Evolutionary conservation across 2,113 vertebrate genomes (phyloP).

Genomic region (Brachionichthys hirsutus): DNA sequence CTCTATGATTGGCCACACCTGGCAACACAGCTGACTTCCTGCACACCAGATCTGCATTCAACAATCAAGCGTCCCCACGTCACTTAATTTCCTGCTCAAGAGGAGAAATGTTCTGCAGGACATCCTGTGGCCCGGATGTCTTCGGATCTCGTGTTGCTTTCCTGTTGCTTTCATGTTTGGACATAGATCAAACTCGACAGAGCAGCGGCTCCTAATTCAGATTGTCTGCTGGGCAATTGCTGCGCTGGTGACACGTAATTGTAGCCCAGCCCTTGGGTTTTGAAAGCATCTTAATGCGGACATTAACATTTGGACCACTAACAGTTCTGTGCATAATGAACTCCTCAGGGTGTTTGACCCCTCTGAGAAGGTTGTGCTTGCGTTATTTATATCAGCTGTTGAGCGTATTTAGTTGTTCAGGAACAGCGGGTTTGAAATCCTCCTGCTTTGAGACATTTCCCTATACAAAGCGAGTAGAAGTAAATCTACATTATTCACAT

Average conservation of each 20-base stretch:
- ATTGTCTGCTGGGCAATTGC: slow-evolving; percentile 25
- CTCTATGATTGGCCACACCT: too few species aligned
- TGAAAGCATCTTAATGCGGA: slow-evolving; percentile 79
- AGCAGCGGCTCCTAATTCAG: slow-evolving; percentile 7
- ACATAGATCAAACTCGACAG: slow-evolving; percentile 26
- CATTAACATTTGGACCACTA: slow-evolving; percentile 77
- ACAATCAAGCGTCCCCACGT: too few species aligned
- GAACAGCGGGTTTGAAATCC: not conserved
- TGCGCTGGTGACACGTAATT: slow-evolving; percentile 64
- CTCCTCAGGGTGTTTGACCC: slow-evolving; percentile 57
- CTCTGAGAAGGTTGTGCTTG: slow-evolving; percentile 16
- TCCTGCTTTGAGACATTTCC: slow-evolving; percentile 21
- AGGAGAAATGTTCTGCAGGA: too few species aligned
- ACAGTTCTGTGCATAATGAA: slow-evolving; percentile 58
- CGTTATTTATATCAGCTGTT: slow-evolving; percentile 2
- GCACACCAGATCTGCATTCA: too few species aligned
- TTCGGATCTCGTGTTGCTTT: too few species aligned
- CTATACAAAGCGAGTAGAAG: too few species aligned
- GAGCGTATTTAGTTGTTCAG: not conserved
- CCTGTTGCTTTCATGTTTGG: too few species aligned
- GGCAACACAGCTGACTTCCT: too few species aligned
- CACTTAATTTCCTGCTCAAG: too few species aligned
- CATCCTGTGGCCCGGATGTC: too few species aligned
- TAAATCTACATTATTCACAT: too few species aligned
- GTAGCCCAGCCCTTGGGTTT: slow-evolving; percentile 51